A percentile compares a stretch with the other conserved stretches of the same genome.
phyloP scores from a whole-genome alignment of 2,888 invertebrate genomes.

The Polydrusus tereticollis region DNA sequence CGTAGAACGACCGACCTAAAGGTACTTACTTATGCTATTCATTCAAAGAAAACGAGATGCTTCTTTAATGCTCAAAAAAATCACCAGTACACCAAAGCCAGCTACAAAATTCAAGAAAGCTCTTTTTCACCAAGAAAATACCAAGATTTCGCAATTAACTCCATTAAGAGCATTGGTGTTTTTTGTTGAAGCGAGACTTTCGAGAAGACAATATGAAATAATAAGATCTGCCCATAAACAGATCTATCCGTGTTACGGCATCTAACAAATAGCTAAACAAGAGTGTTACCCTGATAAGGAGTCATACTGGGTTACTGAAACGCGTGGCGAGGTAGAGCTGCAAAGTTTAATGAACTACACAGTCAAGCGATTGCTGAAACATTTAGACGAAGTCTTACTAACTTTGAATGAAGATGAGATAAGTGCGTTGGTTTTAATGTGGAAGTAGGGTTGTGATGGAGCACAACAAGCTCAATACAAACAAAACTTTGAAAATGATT shows the following conservation, averaged over 20 bases:
- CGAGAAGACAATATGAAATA: conserved; percentile 32
- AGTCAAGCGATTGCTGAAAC: conserved; percentile 15
- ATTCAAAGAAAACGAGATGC: too few relatives aligned
- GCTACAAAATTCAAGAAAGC: too few relatives aligned
- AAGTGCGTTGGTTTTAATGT: conserved; percentile 39
- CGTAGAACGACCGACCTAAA: too few relatives aligned
- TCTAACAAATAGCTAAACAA: conserved; percentile 22
- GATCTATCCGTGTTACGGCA: conserved; percentile 19
- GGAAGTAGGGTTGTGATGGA: conserved; percentile 55
- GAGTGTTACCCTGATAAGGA: conserved; percentile 20
- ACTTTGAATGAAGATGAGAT: conserved; percentile 35
- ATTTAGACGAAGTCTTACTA: conserved; percentile 23
- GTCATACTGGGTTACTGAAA: too few relatives aligned
- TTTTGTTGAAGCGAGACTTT: conserved; percentile 37
- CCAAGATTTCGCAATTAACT: too few relatives aligned
- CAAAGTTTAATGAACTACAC: conserved; percentile 17
- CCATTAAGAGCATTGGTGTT: conserved; percentile 18
- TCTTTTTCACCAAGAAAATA: too few relatives aligned
- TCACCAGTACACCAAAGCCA: too few relatives aligned
- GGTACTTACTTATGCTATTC: too few relatives aligned
- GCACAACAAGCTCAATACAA: conserved; percentile 53
- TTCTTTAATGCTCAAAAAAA: too few relatives aligned
- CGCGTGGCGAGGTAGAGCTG: too few relatives aligned
- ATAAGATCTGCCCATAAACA: conserved; percentile 5
- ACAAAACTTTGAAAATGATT: conserved; percentile 54